Evolutionary conservation across 2,888 invertebrate genomes (phyloP).

Genomic region (Aspidiotus destructor): DNA sequence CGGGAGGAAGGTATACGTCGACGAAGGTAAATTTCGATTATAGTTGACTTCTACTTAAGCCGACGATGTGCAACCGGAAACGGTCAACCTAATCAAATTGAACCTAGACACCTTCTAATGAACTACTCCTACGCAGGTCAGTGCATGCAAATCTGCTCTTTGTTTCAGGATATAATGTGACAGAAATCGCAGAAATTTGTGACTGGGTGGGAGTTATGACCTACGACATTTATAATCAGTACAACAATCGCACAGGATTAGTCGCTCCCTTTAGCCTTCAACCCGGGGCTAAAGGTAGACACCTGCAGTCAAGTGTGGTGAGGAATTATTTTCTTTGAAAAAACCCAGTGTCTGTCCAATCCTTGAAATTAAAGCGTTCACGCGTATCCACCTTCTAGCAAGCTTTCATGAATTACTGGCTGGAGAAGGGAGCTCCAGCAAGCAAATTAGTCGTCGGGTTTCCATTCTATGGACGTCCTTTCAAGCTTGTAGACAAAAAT

Average conservation of each 20-base stretch:
- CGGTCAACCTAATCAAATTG: background rate
- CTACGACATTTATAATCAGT: constrained; percentile 90
- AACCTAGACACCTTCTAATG: too few relatives aligned
- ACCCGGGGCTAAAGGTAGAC: constrained; percentile 1
- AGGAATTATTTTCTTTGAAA: background rate
- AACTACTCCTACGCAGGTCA: too few relatives aligned
- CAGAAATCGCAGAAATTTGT: constrained; percentile 83
- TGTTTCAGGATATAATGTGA: constrained; percentile 63
- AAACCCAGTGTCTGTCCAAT: too few relatives aligned
- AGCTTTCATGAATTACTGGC: background rate
- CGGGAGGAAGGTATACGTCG: background rate
- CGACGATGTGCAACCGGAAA: background rate
- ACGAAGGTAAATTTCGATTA: background rate
- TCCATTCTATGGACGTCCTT: background rate
- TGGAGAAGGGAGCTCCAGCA: background rate
- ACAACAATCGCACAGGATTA: constrained; percentile 87
- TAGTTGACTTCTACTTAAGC: background rate
- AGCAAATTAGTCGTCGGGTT: background rate
- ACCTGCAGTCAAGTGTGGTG: constrained; percentile 57
- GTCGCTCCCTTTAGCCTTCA: constrained; percentile 40
- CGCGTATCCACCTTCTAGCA: background rate
- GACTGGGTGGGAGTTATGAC: constrained; percentile 93
- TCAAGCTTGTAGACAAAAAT: background rate
- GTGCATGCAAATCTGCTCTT: background rate
- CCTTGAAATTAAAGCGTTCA: background rate